Evolutionary conservation across 2,888 invertebrate genomes (phyloP).

Genomic region (Seira ritae): DNA sequence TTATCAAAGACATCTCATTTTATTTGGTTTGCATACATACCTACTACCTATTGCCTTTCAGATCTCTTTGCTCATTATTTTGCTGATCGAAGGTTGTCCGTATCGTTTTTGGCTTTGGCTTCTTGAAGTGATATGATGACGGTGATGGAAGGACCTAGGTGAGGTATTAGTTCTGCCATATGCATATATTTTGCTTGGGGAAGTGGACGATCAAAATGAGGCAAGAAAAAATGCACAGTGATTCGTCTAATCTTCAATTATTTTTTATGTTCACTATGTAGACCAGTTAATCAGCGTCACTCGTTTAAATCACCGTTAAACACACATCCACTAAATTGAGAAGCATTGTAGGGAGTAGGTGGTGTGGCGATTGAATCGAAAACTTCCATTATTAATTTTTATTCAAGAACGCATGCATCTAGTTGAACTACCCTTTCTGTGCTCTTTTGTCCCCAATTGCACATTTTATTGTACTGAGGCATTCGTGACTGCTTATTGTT

Average conservation of each 20-base stretch:
- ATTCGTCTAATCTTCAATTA: neutral
- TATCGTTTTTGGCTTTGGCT: neutral
- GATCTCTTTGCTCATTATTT: too few species aligned
- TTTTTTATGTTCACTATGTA: neutral
- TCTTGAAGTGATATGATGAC: too few species aligned
- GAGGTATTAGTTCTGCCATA: neutral
- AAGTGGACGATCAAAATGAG: neutral
- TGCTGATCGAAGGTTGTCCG: conserved; percentile 46
- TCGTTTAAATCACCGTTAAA: neutral
- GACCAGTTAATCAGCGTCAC: neutral
- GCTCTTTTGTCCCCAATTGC: neutral
- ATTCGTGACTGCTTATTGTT: too few species aligned
- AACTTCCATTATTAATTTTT: neutral
- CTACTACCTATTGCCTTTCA: too few species aligned
- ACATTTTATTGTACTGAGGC: neutral
- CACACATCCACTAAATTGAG: neutral
- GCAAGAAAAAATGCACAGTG: neutral
- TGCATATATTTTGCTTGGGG: neutral
- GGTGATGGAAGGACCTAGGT: neutral
- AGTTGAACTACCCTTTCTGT: neutral
- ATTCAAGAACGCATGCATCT: neutral
- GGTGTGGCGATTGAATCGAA: neutral
- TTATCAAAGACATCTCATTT: too few species aligned
- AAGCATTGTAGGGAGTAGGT: neutral
- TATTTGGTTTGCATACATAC: too few species aligned